Base-by-base conservation (phyloP, 1,140 invertebrate genomes). In the Diorhabda carinulata region DNA sequence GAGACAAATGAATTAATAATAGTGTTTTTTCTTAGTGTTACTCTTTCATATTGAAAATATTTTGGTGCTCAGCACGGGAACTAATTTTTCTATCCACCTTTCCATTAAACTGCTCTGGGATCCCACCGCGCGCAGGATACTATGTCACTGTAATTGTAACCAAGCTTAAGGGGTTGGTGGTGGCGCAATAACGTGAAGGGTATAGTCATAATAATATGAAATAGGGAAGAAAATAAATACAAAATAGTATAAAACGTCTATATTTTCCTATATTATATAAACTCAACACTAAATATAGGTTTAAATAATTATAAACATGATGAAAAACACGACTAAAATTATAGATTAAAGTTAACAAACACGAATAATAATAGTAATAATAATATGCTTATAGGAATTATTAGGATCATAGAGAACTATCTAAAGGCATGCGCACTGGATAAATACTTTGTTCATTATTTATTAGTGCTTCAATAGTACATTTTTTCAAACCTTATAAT, bases 261-360 rank as follows among this genome's bases (percentile, higher is more conserved):
- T 64, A 45, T 56, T 56, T 25, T 47, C 44, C 45, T 64, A 56
- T 44, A 64, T 64, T 64, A 64, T 57, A 67, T 57, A 67, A 43
- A 60, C 65, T 57, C 56, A 67, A 67, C 65, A 67, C 65, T 67
- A 67, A 43, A 67, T 64, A 64, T 64, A 67, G 40, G 40, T 66
- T 43, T 59, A 59, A 67, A 67, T 67, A 67, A 60, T 60, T 61
- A 66, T 64, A 64, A 60, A 60, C 66, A 60, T 60, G 64, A 58
- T 68, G 67, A 62, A 52, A 61, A 61, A 25, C 4, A 57, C n/a
- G 25, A 7, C 41, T 25, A 43, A 68, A 61, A 59, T 10, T 41
- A 60, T 60, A 25, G 44, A 61, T 43, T 40, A 41, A 61, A 61
- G 25, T 52, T 59, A 67, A 64, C 45, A 41, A 59, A 67, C 25